phyloP scores from a whole-genome alignment of 2,113 vertebrate species.

The Ellobius talpinus region DNA sequence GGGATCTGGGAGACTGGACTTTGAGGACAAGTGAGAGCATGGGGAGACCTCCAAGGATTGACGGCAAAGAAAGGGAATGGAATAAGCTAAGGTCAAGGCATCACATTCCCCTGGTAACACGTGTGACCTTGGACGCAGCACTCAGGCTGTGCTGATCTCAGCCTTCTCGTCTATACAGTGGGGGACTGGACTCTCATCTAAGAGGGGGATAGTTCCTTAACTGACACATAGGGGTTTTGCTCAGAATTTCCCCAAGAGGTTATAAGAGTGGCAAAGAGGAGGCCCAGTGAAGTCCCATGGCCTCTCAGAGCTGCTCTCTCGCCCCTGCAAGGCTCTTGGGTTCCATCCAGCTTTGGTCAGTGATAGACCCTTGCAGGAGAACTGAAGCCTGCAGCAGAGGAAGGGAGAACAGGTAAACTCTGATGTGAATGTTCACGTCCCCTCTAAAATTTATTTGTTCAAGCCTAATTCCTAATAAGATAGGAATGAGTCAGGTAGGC shows the following conservation, averaged over 20 bases:
- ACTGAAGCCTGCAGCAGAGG: neutral
- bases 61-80: neutral
- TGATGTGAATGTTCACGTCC: neutral
- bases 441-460: neutral
- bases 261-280: neutral
- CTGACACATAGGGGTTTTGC: neutral
- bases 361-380: neutral
- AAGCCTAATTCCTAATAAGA: neutral
- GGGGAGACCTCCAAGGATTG: neutral
- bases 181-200: neutral
- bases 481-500: neutral
- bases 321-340: neutral
- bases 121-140: neutral
- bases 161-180: neutral
- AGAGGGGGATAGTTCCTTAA: neutral
- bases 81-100: neutral
- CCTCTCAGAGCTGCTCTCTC: neutral
- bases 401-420: neutral
- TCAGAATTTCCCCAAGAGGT: constrained; percentile 1
- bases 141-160: neutral
- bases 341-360: neutral
- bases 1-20: neutral
- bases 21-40: neutral
- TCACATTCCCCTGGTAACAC: neutral
- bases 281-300: neutral